Base-by-base conservation (phyloP, 2,888 invertebrate genomes). In the Pseudococcus longispinus region DNA sequence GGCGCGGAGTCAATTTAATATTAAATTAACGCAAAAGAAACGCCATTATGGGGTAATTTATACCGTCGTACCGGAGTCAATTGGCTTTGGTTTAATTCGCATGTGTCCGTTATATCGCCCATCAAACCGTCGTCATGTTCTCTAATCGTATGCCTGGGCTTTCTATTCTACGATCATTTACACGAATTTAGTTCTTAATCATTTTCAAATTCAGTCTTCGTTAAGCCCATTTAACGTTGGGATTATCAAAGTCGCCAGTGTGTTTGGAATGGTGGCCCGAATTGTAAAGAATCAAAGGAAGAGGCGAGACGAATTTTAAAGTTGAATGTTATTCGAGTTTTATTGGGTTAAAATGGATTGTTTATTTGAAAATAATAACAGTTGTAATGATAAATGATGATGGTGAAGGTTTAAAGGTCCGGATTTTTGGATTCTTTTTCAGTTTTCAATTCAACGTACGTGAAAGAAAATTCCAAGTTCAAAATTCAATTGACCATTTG, bases 31-130 rank as follows among this genome's bases (percentile, higher is more conserved):
- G 70, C 70, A 9, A 70, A 29, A 70, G 29, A 29, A 29, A 70
- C 29, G 3, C 29, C 70, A 29, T 70, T 70, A 70, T 70, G 29
- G 29, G 70, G 70, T 70, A 70, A 70, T 70, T 70, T 70, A 70
- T 29, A 29, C 0, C 15, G 3, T 26, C 6, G 18, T 70, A 32
- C 29, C 9, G 37, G 5, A 9, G 70, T 70, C 70, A 70, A 70
- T 70, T 70, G 15, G 60, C 23, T 60, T 9, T 23, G 23, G 5
- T 23, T 60, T 60, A 60, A 60, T 60, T 60, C 60, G 60, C 60
- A 60, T 60, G 60, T 60, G 60, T 60, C 60, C 23, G 60, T 60
- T 60, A 60, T 60, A 60, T 37, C 20, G 15, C 60, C 9, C 60
- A n/a, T 60, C 37, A 37, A 37, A 37, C 37, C 37, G 9, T 37